These are phyloP conservation scores for Macrotrachela quadricornifera DNA, from an alignment of 1,140 invertebrate species.

Conservation along the genomic window DNA sequence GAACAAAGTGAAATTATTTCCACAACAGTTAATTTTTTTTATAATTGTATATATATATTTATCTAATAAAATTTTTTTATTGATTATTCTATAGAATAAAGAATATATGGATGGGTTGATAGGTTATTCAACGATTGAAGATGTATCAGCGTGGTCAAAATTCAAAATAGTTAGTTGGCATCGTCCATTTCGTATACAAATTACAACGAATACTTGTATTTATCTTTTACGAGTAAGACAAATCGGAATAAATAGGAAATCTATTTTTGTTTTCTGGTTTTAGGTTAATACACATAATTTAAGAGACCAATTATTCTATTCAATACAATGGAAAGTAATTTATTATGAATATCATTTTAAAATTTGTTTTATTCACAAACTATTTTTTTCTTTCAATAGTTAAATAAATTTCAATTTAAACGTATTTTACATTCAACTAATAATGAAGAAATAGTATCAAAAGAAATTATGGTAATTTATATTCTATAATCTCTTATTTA, in stretches of 20 bases:
- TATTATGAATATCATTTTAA: too few species aligned
- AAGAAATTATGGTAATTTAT: conserved; percentile 50
- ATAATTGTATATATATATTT: neutral
- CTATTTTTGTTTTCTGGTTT: conserved; percentile 15
- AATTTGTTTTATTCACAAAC: too few species aligned
- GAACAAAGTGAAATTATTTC: neutral
- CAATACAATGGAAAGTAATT: conserved; percentile 55
- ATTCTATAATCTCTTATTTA: neutral
- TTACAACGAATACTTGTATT: conserved; percentile 52
- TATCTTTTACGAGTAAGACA: conserved; percentile 43
- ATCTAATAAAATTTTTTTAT: neutral
- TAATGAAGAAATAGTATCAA: conserved; percentile 50
- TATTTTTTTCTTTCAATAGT: too few species aligned
- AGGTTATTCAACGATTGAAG: conserved; percentile 51
- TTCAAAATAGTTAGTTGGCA: too few species aligned
- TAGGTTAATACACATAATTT: conserved; percentile 53
- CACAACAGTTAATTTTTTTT: neutral
- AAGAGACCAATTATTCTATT: conserved; percentile 61
- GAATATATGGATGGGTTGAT: conserved; percentile 48
- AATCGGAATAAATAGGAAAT: too few species aligned
- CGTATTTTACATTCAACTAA: conserved; percentile 44
- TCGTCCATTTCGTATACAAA: conserved; percentile 44
- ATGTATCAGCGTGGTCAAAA: conserved; percentile 45
- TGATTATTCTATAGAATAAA: conserved; percentile 37
- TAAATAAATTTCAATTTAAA: conserved; percentile 48